These are phyloP conservation scores for Dioctria rufipes DNA, from an alignment of 2,888 invertebrate genomes.

Conservation along the genomic window DNA sequence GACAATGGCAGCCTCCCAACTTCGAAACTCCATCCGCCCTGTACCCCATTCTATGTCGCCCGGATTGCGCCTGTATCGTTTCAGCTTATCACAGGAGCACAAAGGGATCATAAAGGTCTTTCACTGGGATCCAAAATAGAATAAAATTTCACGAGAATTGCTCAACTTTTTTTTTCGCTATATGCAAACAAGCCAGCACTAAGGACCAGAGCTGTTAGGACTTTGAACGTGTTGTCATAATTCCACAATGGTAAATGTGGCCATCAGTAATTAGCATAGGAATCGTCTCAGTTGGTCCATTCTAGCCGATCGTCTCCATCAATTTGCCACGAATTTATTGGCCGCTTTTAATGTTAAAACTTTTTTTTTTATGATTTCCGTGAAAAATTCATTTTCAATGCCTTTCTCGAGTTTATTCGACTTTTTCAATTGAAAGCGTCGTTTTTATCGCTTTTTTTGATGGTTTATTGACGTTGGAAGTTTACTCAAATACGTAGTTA, in stretches of 20 bases:
- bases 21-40: background rate
- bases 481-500: no score
- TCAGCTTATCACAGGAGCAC: conserved; percentile 42
- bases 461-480: no score
- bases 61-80: conserved; percentile 38
- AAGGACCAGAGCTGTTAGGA: background rate
- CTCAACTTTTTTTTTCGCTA: conserved; percentile 26
- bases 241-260: background rate
- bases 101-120: conserved; percentile 51
- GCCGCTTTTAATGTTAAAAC: conserved; percentile 20
- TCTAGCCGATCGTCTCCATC: background rate
- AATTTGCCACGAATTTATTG: conserved; percentile 27
- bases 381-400: background rate
- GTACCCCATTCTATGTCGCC: background rate
- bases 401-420: background rate
- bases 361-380: conserved; percentile 22
- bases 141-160: conserved; percentile 52
- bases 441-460: no score
- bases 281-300: conserved; percentile 23
- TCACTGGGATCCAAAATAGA: conserved; percentile 48
- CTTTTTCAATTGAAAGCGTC: no score
- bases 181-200: conserved; percentile 12
- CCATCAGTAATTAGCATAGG: conserved; percentile 33
- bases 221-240: conserved; percentile 20
- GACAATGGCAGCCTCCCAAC: background rate